Base-by-base conservation (phyloP, 1,140 invertebrate genomes). In the Phortica variegata region DNA sequence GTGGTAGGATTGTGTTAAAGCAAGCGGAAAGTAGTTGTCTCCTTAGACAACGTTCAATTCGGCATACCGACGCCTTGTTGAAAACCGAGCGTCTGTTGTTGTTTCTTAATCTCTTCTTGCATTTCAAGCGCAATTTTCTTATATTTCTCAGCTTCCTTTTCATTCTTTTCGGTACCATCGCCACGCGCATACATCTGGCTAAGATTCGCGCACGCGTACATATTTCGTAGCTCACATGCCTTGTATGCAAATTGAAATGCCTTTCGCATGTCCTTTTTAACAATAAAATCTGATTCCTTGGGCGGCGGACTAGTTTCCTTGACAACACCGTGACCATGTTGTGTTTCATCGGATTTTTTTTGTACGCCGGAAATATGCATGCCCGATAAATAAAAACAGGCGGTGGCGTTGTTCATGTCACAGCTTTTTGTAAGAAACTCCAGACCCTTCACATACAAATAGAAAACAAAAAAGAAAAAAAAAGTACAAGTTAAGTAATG, bases 201-300 rank as follows among this genome's bases (percentile, higher is more conserved):
- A 2, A 95, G 65, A 79, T 95, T 95, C 0, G 85, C 85, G 79
- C 93, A 96, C 2, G 89, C 89, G 65, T 87, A 88, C 45, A 90
- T 83, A 73, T 93, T 87, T 3, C 86, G 86, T 8, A 86, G 68
- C 54, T 93, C 85, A 75, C 93, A 96, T 0, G 85, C 87, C 71
- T 85, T 87, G 31, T 82, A 65, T 0, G 88, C 85, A 56, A 84
- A 86, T 43, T 85, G 77, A 73, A 90, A 92, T 1, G 90, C 90
- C 74, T 89, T 85, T 29, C 79, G 78, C 77, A 85, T 83, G 66
- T 95, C 83, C 59, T 85, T 86, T 10, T 81, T 78, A n/a, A 91
- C 71, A 15, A 82, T 68, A 53, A 76, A 84, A 17, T 86, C 78
- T 17, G 47, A 48, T 18, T 73, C 72, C 33, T 71, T 73, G 1